A percentile compares a stretch with the other conserved stretches of the same genome.
phyloP scores from a whole-genome alignment of 2,888 invertebrate genomes.

The Syrista parreyssii region DNA sequence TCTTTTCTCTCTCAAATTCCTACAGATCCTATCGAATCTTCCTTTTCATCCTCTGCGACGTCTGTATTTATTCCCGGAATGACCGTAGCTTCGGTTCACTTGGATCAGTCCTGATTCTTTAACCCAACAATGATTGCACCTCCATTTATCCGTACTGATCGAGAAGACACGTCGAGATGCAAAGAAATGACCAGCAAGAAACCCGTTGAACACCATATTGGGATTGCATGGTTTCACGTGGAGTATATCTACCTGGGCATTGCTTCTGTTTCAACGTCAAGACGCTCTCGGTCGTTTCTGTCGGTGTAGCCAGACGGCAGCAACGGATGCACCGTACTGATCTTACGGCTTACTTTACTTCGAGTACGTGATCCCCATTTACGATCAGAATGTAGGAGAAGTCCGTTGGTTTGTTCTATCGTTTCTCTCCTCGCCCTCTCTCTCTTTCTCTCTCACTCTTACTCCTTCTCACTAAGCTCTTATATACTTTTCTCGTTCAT shows the following conservation, averaged over 20 bases:
- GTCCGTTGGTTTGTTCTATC: background rate
- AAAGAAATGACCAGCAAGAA: conserved; percentile 36
- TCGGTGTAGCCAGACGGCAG: background rate
- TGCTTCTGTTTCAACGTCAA: background rate
- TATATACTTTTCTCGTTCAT: conserved; percentile 23
- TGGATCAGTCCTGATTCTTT: background rate
- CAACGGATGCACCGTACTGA: background rate
- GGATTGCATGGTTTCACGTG: conserved; percentile 40
- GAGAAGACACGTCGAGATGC: conserved; percentile 6
- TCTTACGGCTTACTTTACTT: conserved; percentile 42
- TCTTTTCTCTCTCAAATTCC: background rate
- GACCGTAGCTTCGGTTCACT: background rate
- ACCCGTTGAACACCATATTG: conserved; percentile 49
- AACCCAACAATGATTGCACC: background rate
- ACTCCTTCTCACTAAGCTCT: background rate
- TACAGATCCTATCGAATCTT: background rate
- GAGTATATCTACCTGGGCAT: conserved; percentile 12
- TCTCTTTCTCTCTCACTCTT: conserved; percentile 22
- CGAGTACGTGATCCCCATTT: conserved; percentile 49
- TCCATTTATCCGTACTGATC: background rate
- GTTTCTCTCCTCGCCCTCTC: background rate
- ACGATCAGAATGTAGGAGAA: conserved; percentile 28
- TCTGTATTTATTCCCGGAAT: background rate
- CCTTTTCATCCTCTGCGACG: background rate
- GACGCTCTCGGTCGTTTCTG: background rate